Conservation (phyloP, 2,113 vertebrate species). For the Fukomys damarensis region DNA sequence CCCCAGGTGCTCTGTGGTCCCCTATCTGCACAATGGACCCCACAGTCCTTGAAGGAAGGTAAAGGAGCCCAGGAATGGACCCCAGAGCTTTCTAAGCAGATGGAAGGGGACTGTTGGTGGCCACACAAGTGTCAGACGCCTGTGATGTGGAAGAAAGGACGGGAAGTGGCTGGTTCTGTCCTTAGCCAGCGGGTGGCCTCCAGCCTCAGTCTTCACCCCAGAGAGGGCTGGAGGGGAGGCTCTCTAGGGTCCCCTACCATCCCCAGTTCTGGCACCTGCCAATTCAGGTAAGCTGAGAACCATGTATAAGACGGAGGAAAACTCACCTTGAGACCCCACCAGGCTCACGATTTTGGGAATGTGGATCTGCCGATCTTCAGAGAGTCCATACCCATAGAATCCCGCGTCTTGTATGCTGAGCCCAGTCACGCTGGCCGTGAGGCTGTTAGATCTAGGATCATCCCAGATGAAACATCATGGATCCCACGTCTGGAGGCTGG, state of each 20-base stretch:
- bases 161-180: not conserved
- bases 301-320: not conserved
- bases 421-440: not conserved
- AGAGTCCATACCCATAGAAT: not conserved
- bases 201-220: not conserved
- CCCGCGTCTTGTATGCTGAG: not conserved
- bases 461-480: not conserved
- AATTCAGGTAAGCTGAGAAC: not conserved
- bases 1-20: no score
- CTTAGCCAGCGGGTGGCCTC: accelerated
- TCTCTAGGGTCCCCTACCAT: not conserved
- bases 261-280: not conserved
- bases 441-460: accelerated
- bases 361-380: accelerated
- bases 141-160: not conserved
- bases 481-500: accelerated
- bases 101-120: no score
- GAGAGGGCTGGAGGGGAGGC: not conserved
- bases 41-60: not conserved
- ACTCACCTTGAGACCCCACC: constrained; percentile 17
- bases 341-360: accelerated
- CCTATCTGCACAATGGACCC: not conserved
- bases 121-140: not conserved
- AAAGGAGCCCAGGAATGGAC: not conserved
- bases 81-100: no score